phyloP scores from a whole-genome alignment of 2,797 vertebrate genomes.

The Sciaenops ocellatus region DNA sequence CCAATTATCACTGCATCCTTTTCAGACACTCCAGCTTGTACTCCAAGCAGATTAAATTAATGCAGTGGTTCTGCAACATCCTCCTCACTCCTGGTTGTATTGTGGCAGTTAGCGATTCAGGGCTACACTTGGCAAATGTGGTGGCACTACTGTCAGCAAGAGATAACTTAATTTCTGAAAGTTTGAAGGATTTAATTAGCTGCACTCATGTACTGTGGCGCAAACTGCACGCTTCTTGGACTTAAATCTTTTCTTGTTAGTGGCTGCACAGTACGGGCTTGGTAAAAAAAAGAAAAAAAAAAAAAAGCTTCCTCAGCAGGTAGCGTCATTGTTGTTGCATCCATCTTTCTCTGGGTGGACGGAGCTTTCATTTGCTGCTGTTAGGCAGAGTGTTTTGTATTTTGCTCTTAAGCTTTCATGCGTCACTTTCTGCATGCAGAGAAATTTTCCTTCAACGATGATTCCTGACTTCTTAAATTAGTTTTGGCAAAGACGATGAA shows the following conservation, averaged over 20 bases:
- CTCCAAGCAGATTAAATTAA: constrained; percentile 38
- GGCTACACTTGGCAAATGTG: constrained; percentile 36
- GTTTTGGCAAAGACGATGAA: constrained; percentile 57
- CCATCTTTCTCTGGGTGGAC: constrained; percentile 46
- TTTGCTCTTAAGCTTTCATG: constrained; percentile 50
- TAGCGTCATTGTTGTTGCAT: constrained; percentile 35
- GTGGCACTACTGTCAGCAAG: constrained; percentile 59
- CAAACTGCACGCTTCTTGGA: constrained; percentile 51
- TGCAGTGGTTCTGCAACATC: constrained; percentile 18
- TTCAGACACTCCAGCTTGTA: constrained; percentile 9
- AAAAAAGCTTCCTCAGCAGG: constrained; percentile 50
- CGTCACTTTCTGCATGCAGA: constrained; percentile 12
- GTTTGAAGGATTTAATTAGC: constrained; percentile 70
- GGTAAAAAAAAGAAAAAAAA: background rate
- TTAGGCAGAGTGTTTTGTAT: constrained; percentile 47
- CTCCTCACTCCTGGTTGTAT: constrained; percentile 6
- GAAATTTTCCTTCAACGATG: constrained; percentile 38
- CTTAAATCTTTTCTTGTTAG: constrained; percentile 40
- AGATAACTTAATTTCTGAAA: constrained; percentile 66
- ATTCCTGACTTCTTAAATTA: constrained; percentile 52
- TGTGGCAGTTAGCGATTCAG: constrained; percentile 25
- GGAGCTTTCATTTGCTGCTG: constrained; percentile 26
- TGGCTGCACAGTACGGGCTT: constrained; percentile 6
- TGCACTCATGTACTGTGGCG: constrained; percentile 51
- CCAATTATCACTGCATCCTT: constrained; percentile 27